These are phyloP conservation scores for Dicranocentrus wangi DNA, from an alignment of 2,888 invertebrate genomes.

Conservation along the genomic window DNA sequence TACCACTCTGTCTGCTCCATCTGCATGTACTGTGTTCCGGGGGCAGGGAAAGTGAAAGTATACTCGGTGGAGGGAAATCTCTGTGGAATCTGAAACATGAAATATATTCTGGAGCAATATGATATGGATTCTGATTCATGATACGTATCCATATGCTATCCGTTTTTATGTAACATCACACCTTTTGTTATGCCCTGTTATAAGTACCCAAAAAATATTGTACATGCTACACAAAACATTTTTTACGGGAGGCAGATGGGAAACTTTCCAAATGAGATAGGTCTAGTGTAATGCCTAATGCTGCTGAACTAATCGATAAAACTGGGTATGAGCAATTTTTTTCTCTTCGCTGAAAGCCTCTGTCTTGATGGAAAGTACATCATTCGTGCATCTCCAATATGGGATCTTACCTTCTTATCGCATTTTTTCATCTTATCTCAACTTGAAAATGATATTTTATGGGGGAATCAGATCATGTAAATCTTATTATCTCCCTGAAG, in stretches of 20 bases:
- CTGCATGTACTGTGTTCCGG: neutral
- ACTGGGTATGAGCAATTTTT: neutral
- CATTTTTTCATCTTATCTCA: neutral
- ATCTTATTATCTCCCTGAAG: conserved; percentile 8
- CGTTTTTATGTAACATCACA: conserved; percentile 4
- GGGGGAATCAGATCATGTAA: neutral
- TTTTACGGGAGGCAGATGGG: conserved; percentile 12
- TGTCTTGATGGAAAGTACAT: conserved; percentile 2
- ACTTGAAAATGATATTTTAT: neutral
- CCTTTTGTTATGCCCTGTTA: conserved; percentile 1
- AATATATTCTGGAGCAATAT: neutral
- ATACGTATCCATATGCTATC: neutral
- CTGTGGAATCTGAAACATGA: conserved; percentile 12
- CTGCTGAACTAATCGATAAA: conserved; percentile 12
- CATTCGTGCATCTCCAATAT: neutral
- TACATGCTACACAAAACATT: neutral
- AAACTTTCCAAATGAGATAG: conserved; percentile 13
- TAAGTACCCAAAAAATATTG: neutral
- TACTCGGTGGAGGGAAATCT: neutral
- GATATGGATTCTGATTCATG: conserved; percentile 17
- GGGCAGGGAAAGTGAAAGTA: neutral
- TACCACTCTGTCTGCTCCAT: neutral
- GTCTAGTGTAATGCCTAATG: conserved; percentile 10
- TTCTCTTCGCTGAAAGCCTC: neutral
- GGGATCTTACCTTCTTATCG: neutral